Conservation (phyloP, 2,888 invertebrate species). For the Rhimphoctona megacephalus region DNA sequence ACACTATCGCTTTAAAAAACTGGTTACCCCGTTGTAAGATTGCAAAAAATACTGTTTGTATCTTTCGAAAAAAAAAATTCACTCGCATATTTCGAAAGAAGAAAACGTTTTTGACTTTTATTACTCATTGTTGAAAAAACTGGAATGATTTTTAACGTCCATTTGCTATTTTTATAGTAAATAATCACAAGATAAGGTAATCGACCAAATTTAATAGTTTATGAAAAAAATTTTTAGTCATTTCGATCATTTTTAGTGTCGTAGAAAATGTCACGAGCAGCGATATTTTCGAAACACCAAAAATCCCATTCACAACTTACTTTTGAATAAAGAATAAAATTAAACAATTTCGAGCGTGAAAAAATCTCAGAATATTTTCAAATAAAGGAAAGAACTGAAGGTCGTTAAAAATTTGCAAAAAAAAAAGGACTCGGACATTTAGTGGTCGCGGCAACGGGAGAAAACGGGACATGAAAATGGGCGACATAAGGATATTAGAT, state of each 20-base stretch:
- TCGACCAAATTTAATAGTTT: background rate
- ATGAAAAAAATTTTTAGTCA: background rate
- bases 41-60: background rate
- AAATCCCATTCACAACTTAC: background rate
- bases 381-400: background rate
- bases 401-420: background rate
- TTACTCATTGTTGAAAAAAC: background rate
- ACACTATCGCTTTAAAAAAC: conserved; percentile 3
- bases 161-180: background rate
- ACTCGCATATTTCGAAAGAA: background rate
- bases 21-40: background rate
- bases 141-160: background rate
- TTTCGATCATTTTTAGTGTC: background rate
- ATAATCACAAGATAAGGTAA: background rate
- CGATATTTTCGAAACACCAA: background rate
- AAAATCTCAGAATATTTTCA: background rate
- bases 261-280: background rate
- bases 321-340: background rate
- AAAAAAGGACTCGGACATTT: background rate
- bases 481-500: conserved; percentile 87
- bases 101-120: background rate
- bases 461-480: conserved; percentile 81
- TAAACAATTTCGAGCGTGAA: background rate
- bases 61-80: background rate
- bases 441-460: background rate